Evolutionary conservation across 53 echinoderm and acorn worm species (phyloP), one percentile per base, ranked within the genome.

Genomic region (Paracentrotus lividus): DNA sequence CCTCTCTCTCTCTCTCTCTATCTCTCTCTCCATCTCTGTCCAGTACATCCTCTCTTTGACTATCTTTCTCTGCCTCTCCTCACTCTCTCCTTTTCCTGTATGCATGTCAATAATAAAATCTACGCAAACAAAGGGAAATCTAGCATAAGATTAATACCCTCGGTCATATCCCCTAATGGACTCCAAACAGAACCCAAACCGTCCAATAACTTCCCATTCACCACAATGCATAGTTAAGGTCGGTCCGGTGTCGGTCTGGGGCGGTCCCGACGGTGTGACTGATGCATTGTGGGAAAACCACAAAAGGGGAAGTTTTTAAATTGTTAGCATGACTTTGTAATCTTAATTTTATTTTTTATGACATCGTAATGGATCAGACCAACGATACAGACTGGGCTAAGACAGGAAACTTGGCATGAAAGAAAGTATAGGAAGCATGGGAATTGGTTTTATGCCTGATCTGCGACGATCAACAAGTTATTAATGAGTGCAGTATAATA

Each of bases 351-450:
- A 38, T 34, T 69, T 38, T 69, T 36, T 36, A 69, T 38, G 38
- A 69, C 36, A 69, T 38, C 38, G 3, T 31, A 2, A 69, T 69
- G 38, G 69, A 69, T 69, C 38, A 7, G 69, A 69, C 69, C 69
- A 60, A n/a, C n/a, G n/a, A n/a, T n/a, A n/a, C n/a, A n/a, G 29
- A 4, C 18, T 69, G 36, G 1, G 38, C 5, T 69, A 20, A 69
- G 31, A n/a, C 69, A 69, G 69, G 69, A 69, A 69, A 69, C 36
- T 69, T 38, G 69, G 69, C 69, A 69, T 69, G 38, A 8, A 69
- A 69, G 69, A 69, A 66, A 69, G 38, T 36, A 69, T 16, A 38
- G 69, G 69, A 69, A 34, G 69, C 69, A 34, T 16, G 38, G 9
- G 36, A 38, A 36, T 38, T 36, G 69, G 34, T 69, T 69, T 38